A percentile compares a stretch with the other conserved stretches of the same genome.
Conservation (phyloP, 2,797 vertebrate species). For the Anguilla obscura region DNA sequence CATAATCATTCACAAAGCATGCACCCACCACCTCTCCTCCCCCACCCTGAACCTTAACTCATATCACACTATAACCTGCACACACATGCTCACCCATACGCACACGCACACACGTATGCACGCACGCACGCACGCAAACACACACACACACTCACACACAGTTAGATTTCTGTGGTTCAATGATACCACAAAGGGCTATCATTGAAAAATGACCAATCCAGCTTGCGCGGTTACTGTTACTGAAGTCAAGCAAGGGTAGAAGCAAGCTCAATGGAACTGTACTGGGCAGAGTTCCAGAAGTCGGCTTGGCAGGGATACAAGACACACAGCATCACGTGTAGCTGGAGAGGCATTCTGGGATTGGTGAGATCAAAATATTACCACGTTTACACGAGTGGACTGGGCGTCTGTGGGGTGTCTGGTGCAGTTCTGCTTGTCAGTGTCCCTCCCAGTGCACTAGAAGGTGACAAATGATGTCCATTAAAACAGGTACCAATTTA, state of each 20-base stretch:
- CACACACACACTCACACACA: neutral
- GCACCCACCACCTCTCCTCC: neutral
- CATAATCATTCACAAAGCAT: slow-evolving; percentile 6
- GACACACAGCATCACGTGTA: slow-evolving; percentile 12
- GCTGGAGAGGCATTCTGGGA: slow-evolving; percentile 19
- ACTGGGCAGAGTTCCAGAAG: slow-evolving; percentile 13
- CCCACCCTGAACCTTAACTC: neutral
- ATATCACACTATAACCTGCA: neutral
- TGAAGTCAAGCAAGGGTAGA: slow-evolving; percentile 1
- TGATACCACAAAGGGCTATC: neutral
- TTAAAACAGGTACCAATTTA: slow-evolving; percentile 27
- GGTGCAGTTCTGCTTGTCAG: slow-evolving; percentile 70
- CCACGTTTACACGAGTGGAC: slow-evolving; percentile 61
- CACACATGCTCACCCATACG: neutral
- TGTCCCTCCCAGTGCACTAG: slow-evolving; percentile 69
- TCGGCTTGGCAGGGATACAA: slow-evolving; percentile 2
- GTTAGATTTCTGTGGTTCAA: neutral
- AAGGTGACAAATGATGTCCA: slow-evolving; percentile 46
- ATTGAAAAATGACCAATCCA: slow-evolving; percentile 13
- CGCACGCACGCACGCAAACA: slow-evolving; percentile 26
- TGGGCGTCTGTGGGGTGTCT: slow-evolving; percentile 55
- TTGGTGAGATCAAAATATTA: slow-evolving; percentile 45
- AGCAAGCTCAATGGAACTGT: slow-evolving; percentile 29
- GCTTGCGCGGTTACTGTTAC: neutral
- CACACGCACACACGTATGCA: slow-evolving; percentile 13